These are phyloP conservation scores for Oncorhynchus mykiss DNA, from an alignment of 2,113 vertebrate species.

Conservation along the genomic window DNA sequence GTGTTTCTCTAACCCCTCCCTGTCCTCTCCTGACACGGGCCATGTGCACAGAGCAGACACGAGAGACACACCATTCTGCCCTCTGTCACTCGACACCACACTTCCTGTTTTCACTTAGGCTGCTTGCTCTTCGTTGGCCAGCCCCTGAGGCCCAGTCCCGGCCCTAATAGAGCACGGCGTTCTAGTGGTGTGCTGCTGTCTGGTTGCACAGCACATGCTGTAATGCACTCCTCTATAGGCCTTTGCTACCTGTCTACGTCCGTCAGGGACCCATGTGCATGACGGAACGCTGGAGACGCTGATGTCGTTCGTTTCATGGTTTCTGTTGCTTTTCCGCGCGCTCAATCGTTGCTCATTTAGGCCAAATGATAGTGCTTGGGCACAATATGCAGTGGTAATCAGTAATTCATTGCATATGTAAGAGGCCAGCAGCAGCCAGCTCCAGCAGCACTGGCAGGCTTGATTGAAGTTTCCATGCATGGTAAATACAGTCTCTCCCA, in stretches of 20 bases:
- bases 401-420: not conserved
- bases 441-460: not conserved
- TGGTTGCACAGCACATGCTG: constrained; percentile 43
- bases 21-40: constrained; percentile 58
- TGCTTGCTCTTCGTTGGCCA: constrained; percentile 24
- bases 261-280: too few relatives aligned
- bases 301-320: not conserved
- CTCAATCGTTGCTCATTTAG: not conserved
- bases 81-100: constrained; percentile 56
- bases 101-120: constrained; percentile 46
- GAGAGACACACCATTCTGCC: constrained; percentile 37
- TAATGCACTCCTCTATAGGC: not conserved
- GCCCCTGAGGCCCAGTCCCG: constrained; percentile 24
- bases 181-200: constrained; percentile 30
- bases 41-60: not conserved
- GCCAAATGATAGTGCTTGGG: constrained; percentile 1
- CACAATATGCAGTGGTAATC: constrained; percentile 8
- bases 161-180: constrained; percentile 24
- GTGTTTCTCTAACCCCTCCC: constrained; percentile 18
- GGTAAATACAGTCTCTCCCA: not conserved
- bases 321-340: not conserved
- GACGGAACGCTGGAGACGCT: too few relatives aligned
- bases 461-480: not conserved
- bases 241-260: too few relatives aligned
- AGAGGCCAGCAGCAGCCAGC: constrained; percentile 6